Evolutionary conservation across 2,797 vertebrate species (phyloP).

Genomic region (Benthosema pterotum): DNA sequence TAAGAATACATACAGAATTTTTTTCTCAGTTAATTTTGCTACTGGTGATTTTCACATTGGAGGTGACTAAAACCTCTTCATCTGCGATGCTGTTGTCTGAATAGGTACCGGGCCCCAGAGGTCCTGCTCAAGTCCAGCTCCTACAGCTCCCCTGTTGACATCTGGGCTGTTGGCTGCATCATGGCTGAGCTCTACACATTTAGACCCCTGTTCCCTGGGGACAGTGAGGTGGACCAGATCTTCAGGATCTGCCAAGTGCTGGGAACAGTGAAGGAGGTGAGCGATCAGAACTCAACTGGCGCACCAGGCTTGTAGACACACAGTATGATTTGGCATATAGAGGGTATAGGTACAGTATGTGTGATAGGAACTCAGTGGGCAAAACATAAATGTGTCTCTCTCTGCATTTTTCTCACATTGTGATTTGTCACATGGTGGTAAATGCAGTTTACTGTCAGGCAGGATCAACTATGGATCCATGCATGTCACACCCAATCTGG

Average conservation of each 20-base stretch:
- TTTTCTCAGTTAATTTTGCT: background rate
- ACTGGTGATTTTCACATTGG: too few species aligned
- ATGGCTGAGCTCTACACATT: slow-evolving; percentile 89
- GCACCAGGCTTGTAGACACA: too few species aligned
- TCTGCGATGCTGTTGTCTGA: background rate
- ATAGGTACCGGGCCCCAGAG: slow-evolving; percentile 89
- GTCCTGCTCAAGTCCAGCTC: slow-evolving; percentile 84
- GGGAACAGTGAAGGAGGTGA: slow-evolving; percentile 87
- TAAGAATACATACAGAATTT: background rate
- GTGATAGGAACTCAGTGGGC: too few species aligned
- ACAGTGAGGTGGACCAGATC: slow-evolving; percentile 89
- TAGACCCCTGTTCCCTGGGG: slow-evolving; percentile 88
- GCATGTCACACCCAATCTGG: too few species aligned
- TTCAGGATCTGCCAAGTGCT: slow-evolving; percentile 92
- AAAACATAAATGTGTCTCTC: too few species aligned
- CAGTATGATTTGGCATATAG: too few species aligned
- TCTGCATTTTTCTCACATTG: too few species aligned
- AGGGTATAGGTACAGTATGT: too few species aligned
- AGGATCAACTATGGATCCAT: too few species aligned
- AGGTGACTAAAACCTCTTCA: background rate
- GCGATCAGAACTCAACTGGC: slow-evolving; percentile 8
- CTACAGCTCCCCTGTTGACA: slow-evolving; percentile 89
- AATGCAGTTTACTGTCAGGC: too few species aligned
- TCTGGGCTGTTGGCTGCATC: slow-evolving; percentile 90
- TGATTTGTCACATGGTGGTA: too few species aligned